A percentile compares a stretch with the other conserved stretches of the same genome.
Conservation (phyloP, 2,888 invertebrate genomes). For the Geotrupes spiniger region DNA sequence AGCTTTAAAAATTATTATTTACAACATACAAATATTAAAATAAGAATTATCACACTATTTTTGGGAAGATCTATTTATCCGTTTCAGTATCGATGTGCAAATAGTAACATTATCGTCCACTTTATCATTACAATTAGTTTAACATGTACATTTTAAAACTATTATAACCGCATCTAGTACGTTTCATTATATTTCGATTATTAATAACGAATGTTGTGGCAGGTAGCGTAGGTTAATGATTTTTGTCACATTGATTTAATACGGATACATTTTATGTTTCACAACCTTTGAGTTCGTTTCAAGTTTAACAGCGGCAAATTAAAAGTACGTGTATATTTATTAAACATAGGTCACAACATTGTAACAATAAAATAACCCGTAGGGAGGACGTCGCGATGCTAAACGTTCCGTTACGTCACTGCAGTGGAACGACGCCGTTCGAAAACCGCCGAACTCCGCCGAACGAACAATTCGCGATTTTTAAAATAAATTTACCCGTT, state of each 20-base stretch:
- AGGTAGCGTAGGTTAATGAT: conserved; percentile 14
- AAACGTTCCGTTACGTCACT: conserved; percentile 36
- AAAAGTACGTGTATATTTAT: conserved; percentile 19
- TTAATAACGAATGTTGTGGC: conserved; percentile 6
- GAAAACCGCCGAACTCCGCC: conserved; percentile 26
- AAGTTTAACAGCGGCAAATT: conserved; percentile 18
- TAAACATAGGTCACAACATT: conserved; percentile 34
- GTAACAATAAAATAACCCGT: conserved; percentile 35
- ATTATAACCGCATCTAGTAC: not conserved
- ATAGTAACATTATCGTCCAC: not conserved
- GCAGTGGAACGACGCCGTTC: conserved; percentile 33
- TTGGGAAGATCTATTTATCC: conserved; percentile 18
- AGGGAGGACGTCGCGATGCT: conserved; percentile 35
- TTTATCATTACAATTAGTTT: too few relatives aligned
- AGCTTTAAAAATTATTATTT: too few relatives aligned
- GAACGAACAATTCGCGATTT: conserved; percentile 20
- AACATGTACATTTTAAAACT: too few relatives aligned
- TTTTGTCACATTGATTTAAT: conserved; percentile 9
- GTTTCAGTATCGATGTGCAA: conserved; percentile 14
- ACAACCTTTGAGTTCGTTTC: conserved; percentile 18
- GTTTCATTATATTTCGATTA: not conserved
- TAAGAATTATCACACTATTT: conserved; percentile 20
- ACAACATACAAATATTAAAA: conserved; percentile 18
- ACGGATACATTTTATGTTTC: conserved; percentile 12
- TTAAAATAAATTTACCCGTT: conserved; percentile 15